Percentiles rank a stretch among this genome's conserved stretches.
Conservation (phyloP, 2,113 vertebrate genomes). For the Perca schrenkii region DNA sequence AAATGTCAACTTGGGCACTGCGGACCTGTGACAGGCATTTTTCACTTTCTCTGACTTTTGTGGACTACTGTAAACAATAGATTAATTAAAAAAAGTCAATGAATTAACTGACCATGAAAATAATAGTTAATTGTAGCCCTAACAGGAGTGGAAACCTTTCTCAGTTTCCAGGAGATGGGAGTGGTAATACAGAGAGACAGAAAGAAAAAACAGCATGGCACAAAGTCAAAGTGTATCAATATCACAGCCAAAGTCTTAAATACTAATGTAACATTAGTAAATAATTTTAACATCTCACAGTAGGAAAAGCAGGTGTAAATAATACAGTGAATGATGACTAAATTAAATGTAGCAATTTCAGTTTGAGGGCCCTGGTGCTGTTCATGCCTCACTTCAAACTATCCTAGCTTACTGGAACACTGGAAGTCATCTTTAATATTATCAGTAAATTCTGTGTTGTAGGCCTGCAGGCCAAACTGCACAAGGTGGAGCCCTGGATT, state of each 20-base stretch:
- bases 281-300: neutral
- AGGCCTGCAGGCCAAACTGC: neutral
- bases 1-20: neutral
- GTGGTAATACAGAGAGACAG: neutral
- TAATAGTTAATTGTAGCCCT: neutral
- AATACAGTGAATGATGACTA: neutral
- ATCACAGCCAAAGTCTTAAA: neutral
- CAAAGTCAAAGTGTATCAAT: neutral
- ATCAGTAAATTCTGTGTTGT: neutral
- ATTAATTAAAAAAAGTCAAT: too few species aligned
- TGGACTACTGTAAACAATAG: neutral
- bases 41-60: neutral
- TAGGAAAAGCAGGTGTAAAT: neutral
- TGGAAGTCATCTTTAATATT: neutral
- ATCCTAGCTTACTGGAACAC: neutral
- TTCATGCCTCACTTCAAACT: neutral
- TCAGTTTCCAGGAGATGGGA: neutral
- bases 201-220: neutral
- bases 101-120: neutral
- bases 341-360: too few species aligned
- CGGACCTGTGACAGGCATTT: neutral
- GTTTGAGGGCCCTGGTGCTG: too few species aligned
- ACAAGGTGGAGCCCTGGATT: neutral
- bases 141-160: neutral
- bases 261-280: neutral